phyloP scores from a whole-genome alignment of 2,797 vertebrate species.

The Luscinia luscinia region DNA sequence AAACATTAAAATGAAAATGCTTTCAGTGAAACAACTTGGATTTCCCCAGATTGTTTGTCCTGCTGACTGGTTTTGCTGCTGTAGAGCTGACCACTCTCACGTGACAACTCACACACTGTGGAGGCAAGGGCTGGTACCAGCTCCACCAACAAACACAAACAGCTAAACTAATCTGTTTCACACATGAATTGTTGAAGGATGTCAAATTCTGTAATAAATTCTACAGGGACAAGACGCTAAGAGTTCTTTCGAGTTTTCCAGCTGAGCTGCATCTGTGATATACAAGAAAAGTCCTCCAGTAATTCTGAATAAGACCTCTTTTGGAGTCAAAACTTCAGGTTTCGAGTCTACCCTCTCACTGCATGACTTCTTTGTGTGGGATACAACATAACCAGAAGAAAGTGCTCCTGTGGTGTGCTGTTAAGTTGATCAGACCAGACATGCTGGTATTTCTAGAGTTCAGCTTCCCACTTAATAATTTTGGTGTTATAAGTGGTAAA shows the following conservation, averaged over 20 bases:
- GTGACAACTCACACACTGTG: rapidly evolving
- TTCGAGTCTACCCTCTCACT: background rate
- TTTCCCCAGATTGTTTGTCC: background rate
- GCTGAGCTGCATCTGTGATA: background rate
- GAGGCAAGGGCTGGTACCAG: background rate
- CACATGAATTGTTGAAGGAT: background rate
- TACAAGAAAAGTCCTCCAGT: background rate
- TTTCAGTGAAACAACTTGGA: background rate
- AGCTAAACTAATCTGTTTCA: background rate
- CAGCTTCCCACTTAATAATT: background rate
- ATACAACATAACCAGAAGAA: background rate
- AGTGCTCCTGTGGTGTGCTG: background rate
- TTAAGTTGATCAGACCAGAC: background rate
- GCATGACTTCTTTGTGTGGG: background rate
- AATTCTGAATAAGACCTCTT: background rate
- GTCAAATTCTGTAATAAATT: background rate
- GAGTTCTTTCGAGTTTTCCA: background rate
- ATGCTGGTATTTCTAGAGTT: background rate
- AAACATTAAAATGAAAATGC: background rate
- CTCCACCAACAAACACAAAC: background rate
- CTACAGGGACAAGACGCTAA: background rate
- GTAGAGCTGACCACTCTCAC: background rate
- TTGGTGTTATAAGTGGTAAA: background rate
- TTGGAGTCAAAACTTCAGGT: background rate
- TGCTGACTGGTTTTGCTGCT: background rate